Conservation (phyloP, 2,888 invertebrate species). For the Aleiodes alternator region DNA sequence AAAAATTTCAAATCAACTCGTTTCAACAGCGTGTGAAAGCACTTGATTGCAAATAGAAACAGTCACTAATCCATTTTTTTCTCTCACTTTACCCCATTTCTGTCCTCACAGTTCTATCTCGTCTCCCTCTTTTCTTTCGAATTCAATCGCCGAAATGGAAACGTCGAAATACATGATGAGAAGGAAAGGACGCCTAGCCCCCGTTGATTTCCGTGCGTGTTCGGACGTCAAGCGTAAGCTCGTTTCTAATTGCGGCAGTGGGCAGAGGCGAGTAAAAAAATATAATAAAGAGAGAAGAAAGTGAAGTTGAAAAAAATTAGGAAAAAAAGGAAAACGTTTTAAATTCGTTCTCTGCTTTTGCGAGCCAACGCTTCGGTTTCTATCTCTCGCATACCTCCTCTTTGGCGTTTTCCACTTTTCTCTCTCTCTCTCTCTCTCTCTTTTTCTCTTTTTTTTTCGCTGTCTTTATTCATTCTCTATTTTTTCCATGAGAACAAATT, state of each 20-base stretch:
- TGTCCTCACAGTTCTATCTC: too few relatives aligned
- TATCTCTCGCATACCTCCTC: slow-evolving; percentile 31
- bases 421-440: slow-evolving; percentile 34
- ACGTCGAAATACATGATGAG: slow-evolving; percentile 44
- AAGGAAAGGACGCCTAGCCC: slow-evolving; percentile 41
- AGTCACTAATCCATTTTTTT: slow-evolving; percentile 30
- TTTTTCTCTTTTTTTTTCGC: slow-evolving; percentile 27
- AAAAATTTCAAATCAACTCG: slow-evolving; percentile 13
- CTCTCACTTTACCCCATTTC: too few relatives aligned
- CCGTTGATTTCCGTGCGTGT: slow-evolving; percentile 57
- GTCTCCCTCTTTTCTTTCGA: slow-evolving; percentile 20
- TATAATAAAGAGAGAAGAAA: slow-evolving; percentile 35
- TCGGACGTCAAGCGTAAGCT: slow-evolving; percentile 57
- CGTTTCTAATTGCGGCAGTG: slow-evolving; percentile 58
- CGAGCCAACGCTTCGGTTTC: slow-evolving; percentile 48
- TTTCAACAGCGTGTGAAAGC: background rate
- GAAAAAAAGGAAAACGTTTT: slow-evolving; percentile 35
- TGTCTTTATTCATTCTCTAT: slow-evolving; percentile 43
- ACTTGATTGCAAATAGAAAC: slow-evolving; percentile 23
- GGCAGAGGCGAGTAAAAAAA: slow-evolving; percentile 39
- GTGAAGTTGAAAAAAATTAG: too few relatives aligned
- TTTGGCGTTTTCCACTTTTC: slow-evolving; percentile 8
- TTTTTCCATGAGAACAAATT: slow-evolving; percentile 35
- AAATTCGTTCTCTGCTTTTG: slow-evolving; percentile 52
- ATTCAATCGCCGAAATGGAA: slow-evolving; percentile 42